Evolutionary conservation across 1,140 invertebrate genomes (phyloP).

Genomic region (Drosophila ironensis): DNA sequence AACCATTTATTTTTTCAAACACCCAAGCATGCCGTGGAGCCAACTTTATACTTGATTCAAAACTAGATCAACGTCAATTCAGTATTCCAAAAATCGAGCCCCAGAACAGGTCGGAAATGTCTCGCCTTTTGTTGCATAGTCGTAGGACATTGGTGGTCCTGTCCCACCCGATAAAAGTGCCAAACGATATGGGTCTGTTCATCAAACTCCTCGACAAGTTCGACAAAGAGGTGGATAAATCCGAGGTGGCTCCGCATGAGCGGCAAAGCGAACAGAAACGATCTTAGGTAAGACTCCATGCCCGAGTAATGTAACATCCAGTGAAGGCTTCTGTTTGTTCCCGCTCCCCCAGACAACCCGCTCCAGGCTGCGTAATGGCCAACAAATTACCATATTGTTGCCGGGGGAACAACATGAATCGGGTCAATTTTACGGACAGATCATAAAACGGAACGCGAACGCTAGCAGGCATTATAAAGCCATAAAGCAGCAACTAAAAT

Average conservation of each 20-base stretch:
- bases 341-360: background rate
- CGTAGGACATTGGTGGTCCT: conserved; percentile 23
- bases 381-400: conserved; percentile 43
- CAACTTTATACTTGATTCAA: background rate
- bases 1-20: background rate
- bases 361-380: conserved; percentile 20
- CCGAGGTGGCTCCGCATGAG: background rate
- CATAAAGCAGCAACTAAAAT: conserved; percentile 74
- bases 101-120: background rate
- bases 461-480: conserved; percentile 66
- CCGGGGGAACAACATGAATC: conserved; percentile 45
- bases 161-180: background rate
- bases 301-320: background rate
- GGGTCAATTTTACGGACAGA: conserved; percentile 55
- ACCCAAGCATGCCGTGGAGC: background rate
- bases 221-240: background rate
- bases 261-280: conserved; percentile 9
- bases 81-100: background rate
- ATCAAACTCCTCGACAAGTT: conserved; percentile 11
- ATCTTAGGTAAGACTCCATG: conserved; percentile 2
- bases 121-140: conserved; percentile 19
- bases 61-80: background rate
- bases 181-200: conserved; percentile 11
- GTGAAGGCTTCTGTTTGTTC: background rate
- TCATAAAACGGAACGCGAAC: conserved; percentile 61